Conservation (phyloP, 2,113 vertebrate species). For the Chrysemys picta region DNA sequence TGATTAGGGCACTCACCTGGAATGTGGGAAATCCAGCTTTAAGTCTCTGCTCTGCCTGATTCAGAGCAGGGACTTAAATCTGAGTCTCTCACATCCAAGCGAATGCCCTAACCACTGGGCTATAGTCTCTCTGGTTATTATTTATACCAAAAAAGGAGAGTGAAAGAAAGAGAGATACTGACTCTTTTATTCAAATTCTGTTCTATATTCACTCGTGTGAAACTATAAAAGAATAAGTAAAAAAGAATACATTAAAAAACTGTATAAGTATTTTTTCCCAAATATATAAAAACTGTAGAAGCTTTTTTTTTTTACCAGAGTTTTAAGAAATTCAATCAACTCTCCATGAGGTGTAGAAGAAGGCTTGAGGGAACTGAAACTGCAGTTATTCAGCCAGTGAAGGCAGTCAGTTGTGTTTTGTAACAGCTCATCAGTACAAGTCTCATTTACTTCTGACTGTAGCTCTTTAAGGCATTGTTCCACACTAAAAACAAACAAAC, state of each 20-base stretch:
- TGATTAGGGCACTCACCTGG: neutral
- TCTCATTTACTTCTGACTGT: slow-evolving; percentile 84
- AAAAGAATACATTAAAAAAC: neutral
- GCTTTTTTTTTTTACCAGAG: slow-evolving; percentile 82
- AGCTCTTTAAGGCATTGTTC: slow-evolving; percentile 89
- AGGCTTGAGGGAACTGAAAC: slow-evolving; percentile 72
- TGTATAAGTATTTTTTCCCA: neutral
- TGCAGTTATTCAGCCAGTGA: slow-evolving; percentile 84
- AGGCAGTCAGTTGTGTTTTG: slow-evolving; percentile 84
- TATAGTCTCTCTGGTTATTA: neutral
- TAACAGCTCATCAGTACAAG: slow-evolving; percentile 75
- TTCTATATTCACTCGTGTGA: neutral
- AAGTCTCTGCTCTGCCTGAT: neutral
- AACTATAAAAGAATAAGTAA: neutral
- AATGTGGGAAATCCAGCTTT: neutral
- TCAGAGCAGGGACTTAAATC: neutral
- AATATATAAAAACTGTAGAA: neutral
- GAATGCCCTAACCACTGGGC: neutral
- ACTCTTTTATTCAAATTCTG: neutral
- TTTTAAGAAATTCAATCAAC: slow-evolving; percentile 88
- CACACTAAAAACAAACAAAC: slow-evolving; percentile 79
- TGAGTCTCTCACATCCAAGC: neutral
- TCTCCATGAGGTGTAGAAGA: slow-evolving; percentile 81
- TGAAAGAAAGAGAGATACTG: neutral
- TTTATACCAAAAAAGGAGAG: neutral